These are phyloP conservation scores for Glaucidium brasilianum DNA, from an alignment of 2,113 vertebrate genomes.

Conservation along the genomic window DNA sequence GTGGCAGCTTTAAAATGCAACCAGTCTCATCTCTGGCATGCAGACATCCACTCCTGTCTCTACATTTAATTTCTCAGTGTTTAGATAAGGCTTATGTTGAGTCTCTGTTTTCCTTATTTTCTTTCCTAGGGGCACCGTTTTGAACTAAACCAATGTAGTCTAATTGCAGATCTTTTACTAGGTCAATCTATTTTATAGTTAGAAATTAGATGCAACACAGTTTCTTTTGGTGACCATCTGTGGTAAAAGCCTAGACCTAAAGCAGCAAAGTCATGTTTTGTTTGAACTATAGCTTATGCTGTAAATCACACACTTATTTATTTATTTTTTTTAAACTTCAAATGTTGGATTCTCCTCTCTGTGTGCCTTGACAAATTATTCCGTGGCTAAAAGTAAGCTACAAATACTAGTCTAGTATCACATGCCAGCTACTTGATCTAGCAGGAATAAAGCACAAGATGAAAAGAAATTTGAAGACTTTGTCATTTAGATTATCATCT, in stretches of 20 bases:
- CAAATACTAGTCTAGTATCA: neutral
- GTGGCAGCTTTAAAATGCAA: neutral
- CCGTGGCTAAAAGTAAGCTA: neutral
- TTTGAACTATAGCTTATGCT: neutral
- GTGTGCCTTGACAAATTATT: neutral
- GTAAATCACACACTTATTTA: neutral
- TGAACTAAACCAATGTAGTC: neutral
- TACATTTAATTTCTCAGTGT: neutral
- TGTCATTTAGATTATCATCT: neutral
- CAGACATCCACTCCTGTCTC: neutral
- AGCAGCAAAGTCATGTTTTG: neutral
- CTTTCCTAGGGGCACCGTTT: neutral
- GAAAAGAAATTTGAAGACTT: constrained; percentile 2
- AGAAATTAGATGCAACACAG: neutral
- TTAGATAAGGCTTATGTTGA: neutral
- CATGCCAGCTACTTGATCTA: neutral
- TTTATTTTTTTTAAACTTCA: neutral
- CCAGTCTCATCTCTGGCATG: neutral
- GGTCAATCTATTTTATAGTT: neutral
- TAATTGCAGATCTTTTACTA: neutral
- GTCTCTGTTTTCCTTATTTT: neutral
- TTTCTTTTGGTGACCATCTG: neutral
- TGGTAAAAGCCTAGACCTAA: neutral
- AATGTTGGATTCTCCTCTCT: neutral
- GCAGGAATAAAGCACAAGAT: neutral